Evolutionary conservation across 2,888 invertebrate species (phyloP), one percentile per base, ranked within the genome.

Genomic region (Tetranychus piercei): DNA sequence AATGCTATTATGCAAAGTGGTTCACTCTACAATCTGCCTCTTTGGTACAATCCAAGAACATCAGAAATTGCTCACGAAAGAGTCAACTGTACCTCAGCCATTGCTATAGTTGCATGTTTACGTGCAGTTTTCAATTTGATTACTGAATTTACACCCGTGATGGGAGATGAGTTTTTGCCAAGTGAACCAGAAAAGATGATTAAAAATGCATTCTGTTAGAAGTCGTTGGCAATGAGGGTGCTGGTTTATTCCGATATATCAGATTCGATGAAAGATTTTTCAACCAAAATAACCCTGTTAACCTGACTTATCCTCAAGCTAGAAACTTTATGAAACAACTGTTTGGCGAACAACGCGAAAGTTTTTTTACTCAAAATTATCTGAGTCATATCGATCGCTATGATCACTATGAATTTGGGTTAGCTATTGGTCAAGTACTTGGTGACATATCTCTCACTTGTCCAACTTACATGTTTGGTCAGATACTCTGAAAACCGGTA

Each of bases 381-480:
- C 15, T 55, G 0, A 15, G 15, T 3, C 9, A 6, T 0, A 55
- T 55, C 7, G 55, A 55, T 55, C 55, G 15, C 6, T 15, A 55
- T 6, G 55, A 55, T 15, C 55, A 9, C 9, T 15, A 55, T 15
- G 11, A 6, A 55, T 15, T 55, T 55, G 15, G 55, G 7, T 55
- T 55, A 55, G 55, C 55, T 3, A 55, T 55, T 6, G 55, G 55
- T 55, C 55, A 55, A 6, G 11, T 22, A 11, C 34, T 69, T 1
- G 69, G 69, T 20, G 69, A 69, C 22, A 23, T 69, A 6, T 20
- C 69, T 20, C 69, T 69, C 15, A 22, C 34, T 20, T 69, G 69
- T 69, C 69, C 69, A 69, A 69, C 69, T 23, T 20, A 23, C 11
- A 69, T 69, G 69, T 69, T 69, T 8, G 69, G 69, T 69, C 18